These are phyloP conservation scores for Sarcophilus harrisii DNA, from an alignment of 2,797 vertebrate genomes.

Conservation along the genomic window DNA sequence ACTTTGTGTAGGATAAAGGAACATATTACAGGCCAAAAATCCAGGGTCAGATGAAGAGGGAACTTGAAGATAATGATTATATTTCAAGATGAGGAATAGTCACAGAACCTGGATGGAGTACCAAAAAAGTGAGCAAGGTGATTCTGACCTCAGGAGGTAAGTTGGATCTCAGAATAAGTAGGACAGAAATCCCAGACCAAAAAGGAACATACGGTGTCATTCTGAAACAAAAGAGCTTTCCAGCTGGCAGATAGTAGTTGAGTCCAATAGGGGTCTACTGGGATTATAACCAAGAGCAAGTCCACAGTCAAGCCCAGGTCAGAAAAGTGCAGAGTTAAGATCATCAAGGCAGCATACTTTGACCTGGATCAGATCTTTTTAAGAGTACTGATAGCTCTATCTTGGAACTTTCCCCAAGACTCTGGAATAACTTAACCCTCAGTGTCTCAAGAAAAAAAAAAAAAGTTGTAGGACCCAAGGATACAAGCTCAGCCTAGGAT, in stretches of 20 bases:
- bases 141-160: background rate
- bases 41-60: background rate
- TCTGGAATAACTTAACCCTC: background rate
- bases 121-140: background rate
- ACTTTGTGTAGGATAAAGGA: background rate
- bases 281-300: background rate
- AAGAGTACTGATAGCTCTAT: background rate
- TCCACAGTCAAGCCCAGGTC: background rate
- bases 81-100: background rate
- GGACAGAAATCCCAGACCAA: too few relatives aligned
- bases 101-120: background rate
- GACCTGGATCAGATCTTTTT: background rate
- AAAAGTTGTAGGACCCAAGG: background rate
- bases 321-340: background rate
- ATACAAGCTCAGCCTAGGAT: background rate
- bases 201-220: too few relatives aligned
- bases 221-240: too few relatives aligned
- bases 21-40: background rate
- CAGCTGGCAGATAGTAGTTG: too few relatives aligned
- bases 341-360: background rate
- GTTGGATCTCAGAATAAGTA: background rate
- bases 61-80: background rate
- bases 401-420: background rate
- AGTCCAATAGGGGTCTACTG: background rate
- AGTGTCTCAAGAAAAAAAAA: background rate